Conservation (phyloP, 2,888 invertebrate species). For the Danaus chrysippus region DNA sequence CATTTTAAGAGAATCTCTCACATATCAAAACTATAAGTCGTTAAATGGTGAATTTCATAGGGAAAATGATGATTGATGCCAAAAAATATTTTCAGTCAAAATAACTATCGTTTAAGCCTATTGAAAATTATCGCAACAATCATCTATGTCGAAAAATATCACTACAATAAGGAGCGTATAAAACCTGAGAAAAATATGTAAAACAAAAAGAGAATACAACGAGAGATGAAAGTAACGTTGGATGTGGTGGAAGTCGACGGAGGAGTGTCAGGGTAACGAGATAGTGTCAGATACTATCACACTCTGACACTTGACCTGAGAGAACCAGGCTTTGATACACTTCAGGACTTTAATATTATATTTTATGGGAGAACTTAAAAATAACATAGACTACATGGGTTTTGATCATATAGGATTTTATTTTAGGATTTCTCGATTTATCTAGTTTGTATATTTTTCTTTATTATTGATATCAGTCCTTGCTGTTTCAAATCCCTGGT, state of each 20-base stretch:
- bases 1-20: too few species aligned
- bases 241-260: constrained; percentile 15
- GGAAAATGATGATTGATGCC: too few species aligned
- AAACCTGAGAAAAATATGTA: background rate
- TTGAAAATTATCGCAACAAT: too few species aligned
- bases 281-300: constrained; percentile 30
- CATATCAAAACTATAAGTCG: too few species aligned
- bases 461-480: background rate
- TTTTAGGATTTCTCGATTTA: too few species aligned
- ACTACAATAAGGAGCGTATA: too few species aligned
- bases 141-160: too few species aligned
- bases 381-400: background rate
- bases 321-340: constrained; percentile 20
- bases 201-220: background rate
- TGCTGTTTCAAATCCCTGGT: constrained; percentile 23
- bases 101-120: too few species aligned
- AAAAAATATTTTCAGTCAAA: too few species aligned
- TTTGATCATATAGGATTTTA: background rate
- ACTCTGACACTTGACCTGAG: constrained; percentile 34
- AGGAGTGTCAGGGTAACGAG: constrained; percentile 22
- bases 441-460: too few species aligned
- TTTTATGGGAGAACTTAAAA: background rate
- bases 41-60: too few species aligned
- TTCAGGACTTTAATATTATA: constrained; percentile 14
- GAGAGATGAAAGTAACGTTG: background rate